phyloP scores from a whole-genome alignment of 2,113 vertebrate species.

The Callospermophilus lateralis region DNA sequence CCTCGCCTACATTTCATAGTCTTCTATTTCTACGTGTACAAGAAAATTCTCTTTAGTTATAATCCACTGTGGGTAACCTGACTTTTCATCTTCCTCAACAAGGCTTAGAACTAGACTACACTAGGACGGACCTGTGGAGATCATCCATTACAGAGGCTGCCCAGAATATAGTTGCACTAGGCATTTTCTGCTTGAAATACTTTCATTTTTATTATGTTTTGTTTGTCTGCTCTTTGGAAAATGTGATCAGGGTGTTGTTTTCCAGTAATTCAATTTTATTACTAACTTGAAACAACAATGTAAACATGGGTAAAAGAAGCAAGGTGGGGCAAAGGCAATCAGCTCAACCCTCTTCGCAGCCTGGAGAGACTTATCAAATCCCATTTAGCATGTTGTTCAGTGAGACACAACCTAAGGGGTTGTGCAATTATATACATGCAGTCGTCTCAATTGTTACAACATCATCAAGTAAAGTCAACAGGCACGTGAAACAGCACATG shows the following conservation, averaged over 20 bases:
- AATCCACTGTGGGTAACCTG: background rate
- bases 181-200: background rate
- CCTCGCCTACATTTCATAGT: background rate
- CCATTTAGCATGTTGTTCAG: background rate
- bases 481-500: background rate
- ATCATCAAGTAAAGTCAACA: background rate
- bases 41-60: background rate
- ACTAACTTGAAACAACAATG: conserved; percentile 45
- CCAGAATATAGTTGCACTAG: background rate
- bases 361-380: conserved; percentile 43
- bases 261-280: conserved; percentile 56
- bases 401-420: background rate
- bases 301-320: conserved; percentile 6
- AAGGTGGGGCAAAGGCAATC: background rate
- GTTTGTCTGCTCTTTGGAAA: conserved; percentile 40
- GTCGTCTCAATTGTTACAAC: conserved; percentile 50
- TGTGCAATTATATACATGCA: background rate
- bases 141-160: background rate
- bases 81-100: background rate
- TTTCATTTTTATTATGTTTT: conserved; percentile 1
- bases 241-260: background rate
- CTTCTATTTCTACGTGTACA: background rate
- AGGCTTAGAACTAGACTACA: background rate
- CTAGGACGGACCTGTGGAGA: background rate
- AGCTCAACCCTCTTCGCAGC: conserved; percentile 3